phyloP scores from a whole-genome alignment of 2,113 vertebrate genomes.

The Cyprichromis sp. region DNA sequence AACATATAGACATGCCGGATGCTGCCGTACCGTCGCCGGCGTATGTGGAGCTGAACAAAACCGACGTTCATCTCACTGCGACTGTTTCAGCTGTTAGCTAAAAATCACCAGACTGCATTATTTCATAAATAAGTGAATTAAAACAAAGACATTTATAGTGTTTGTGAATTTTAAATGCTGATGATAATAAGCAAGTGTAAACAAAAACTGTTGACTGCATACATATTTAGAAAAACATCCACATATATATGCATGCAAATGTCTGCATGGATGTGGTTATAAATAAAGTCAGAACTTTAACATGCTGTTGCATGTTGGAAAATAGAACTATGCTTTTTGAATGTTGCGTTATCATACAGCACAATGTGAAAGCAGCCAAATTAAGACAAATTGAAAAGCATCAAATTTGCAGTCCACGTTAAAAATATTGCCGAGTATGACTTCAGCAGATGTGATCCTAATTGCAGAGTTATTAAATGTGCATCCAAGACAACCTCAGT shows the following conservation, averaged over 20 bases:
- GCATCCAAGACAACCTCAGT: neutral
- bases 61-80: fast-evolving
- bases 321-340: neutral
- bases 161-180: neutral
- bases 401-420: neutral
- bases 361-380: neutral
- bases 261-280: fast-evolving
- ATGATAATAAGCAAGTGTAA: neutral
- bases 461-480: neutral
- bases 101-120: neutral
- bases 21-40: neutral
- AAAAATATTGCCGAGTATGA: neutral
- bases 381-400: neutral
- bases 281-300: fast-evolving
- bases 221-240: neutral
- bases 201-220: neutral
- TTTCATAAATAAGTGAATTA: neutral
- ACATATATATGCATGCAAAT: neutral
- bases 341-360: neutral
- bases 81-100: neutral
- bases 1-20: neutral
- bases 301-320: neutral
- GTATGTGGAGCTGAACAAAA: neutral
- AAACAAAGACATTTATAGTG: neutral
- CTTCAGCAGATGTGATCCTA: neutral